Base-by-base conservation (phyloP, 2,113 vertebrate species). In the Lamprotornis superbus region DNA sequence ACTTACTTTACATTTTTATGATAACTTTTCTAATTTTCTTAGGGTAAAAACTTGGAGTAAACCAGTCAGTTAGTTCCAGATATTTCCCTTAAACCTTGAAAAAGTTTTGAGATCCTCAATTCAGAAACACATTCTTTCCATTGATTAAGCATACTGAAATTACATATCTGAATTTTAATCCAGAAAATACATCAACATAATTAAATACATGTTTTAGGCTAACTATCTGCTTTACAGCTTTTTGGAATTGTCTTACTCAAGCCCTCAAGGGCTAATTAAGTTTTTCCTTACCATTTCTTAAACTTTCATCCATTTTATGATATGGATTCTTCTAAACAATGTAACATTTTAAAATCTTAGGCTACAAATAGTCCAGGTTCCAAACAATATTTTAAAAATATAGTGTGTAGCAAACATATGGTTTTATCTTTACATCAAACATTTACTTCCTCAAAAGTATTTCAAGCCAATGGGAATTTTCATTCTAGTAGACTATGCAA, bases 401-500 rank as follows among this genome's bases (percentile, higher is more conserved):
- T 14, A 65, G 5, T 16, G 11, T 40, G 21, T 46, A 83, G 30
- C 30, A 91, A 96, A 82, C 28, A 39, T 8, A 52, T 25, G 22
- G 33, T 61, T 87, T 95, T 79, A 82, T 46, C 90, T 75, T 65
- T 79, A 64, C 28, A 96, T 93, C 84, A 94, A 92, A 84, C 47
- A 82, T 89, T 94, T 91, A 89, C 65, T 59, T 88, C 37, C 77
- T 63, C 59, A n/a, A 21, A 94, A 93, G 31, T 68, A 90, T 92
- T 74, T 68, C 74, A 96, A 97, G 93, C 79, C 53, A 95, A 64
- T 63, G 31, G 70, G 79, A 86, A 93, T 89, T 95, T 95, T 94
- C 69, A 81, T 71, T 87, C 91, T 71, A 70, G 80, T 90, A 96
- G 63, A 81, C 30, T 68, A 71, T 27, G 53, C 91, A 92, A 91